Base-by-base conservation (phyloP, 1,140 invertebrate genomes). In the Babylonia areolata region DNA sequence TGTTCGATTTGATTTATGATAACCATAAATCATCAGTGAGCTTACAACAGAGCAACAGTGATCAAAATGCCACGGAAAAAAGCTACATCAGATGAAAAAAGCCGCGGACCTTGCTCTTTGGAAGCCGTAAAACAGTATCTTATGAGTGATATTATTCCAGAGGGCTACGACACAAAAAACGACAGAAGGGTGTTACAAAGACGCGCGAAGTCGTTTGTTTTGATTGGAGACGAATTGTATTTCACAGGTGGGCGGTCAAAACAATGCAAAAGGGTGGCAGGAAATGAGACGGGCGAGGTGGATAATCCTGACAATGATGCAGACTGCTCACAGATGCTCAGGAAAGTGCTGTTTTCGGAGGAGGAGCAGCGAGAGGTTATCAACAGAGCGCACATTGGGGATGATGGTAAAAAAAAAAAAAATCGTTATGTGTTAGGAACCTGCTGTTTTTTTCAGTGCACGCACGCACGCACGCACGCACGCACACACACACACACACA, bases 151-250 rank as follows among this genome's bases (percentile, higher is more conserved):
- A 33, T 42, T n/a, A 84, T 84, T 46, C 54, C 77, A 20, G 77
- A 84, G 3, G 82, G 77, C 5, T 42, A 71, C 42, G 28, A 23
- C 9, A n/a, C 81, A 2, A 78, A 84, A 54, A 78, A 46, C 6
- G 82, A 87, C 58, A 84, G 78, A 28, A 77, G 86, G 23, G 31
- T 51, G 40, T n/a, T 87, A 46, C 83, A 82, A 39, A 84, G 84
- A 39, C 73, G 86, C 12, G 78, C 81, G 6, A 84, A 85, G 82
- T 79, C 83, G 37, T 87, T 87, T 37, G 83, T 54, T 28, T 39
- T 81, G 58, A 73, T 64, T 28, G 58, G 80, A 28, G 84, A 77
- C n/a, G 39, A 85, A 17, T 46, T 85, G 71, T 85, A 85, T 37
- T 85, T 77, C 46, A 78, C 81, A 23, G 81, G 81, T n/a, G 81